These are phyloP conservation scores for Ceraclea dissimilis DNA, from an alignment of 2,888 invertebrate genomes.

Conservation along the genomic window DNA sequence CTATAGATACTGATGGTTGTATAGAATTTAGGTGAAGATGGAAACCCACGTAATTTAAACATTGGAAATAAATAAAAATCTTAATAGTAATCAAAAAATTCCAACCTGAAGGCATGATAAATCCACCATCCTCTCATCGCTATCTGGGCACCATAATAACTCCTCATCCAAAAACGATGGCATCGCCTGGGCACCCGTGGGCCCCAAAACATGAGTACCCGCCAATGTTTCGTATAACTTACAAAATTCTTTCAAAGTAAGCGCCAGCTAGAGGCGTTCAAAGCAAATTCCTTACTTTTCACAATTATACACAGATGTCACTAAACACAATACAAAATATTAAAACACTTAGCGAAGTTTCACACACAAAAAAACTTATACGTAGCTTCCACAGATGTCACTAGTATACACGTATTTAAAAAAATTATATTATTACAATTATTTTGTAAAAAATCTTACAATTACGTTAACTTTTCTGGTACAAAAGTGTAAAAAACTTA, in stretches of 20 bases:
- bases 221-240: slow-evolving; percentile 48
- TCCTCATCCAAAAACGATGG: slow-evolving; percentile 93
- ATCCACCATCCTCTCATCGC: slow-evolving; percentile 91
- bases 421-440: background rate
- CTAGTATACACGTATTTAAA: background rate
- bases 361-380: background rate
- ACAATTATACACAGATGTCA: slow-evolving; percentile 10
- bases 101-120: slow-evolving; percentile 79
- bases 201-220: slow-evolving; percentile 55
- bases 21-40: too few species aligned
- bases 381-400: slow-evolving; percentile 1
- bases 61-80: too few species aligned
- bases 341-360: background rate
- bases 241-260: slow-evolving; percentile 27
- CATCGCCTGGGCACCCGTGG: slow-evolving; percentile 70
- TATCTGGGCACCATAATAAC: slow-evolving; percentile 89
- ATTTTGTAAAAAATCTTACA: slow-evolving; percentile 1
- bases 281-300: slow-evolving; percentile 3
- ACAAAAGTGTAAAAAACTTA: slow-evolving; percentile 19
- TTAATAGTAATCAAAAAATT: too few species aligned
- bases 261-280: slow-evolving; percentile 6
- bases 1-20: too few species aligned
- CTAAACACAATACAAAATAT: background rate
- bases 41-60: too few species aligned
- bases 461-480: background rate